Conservation (phyloP, 1,140 invertebrate species). For the Nephotettix cincticeps region DNA sequence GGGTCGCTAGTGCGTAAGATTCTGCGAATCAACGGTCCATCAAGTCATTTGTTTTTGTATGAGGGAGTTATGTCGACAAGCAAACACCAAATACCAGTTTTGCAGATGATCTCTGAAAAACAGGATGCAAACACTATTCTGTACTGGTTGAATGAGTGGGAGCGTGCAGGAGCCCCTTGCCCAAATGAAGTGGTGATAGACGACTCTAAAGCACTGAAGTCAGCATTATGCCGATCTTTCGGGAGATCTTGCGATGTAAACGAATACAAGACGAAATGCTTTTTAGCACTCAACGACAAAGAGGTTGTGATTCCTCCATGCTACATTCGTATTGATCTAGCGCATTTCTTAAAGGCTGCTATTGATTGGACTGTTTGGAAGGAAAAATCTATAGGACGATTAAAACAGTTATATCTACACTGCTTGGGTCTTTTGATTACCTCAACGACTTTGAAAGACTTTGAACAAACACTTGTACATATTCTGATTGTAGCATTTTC, state of each 20-base stretch:
- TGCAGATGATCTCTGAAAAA: conserved; percentile 21
- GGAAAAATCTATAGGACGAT: background rate
- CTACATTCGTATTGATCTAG: background rate
- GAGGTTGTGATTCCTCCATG: background rate
- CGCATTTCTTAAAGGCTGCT: conserved; percentile 10
- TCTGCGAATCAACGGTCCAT: background rate
- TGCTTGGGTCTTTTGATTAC: conserved; percentile 1
- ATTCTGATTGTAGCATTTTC: background rate
- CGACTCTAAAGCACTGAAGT: conserved; percentile 7
- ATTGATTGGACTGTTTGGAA: conserved; percentile 3
- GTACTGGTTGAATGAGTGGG: conserved; percentile 7
- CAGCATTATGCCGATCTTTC: conserved; percentile 11
- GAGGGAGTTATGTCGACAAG: background rate
- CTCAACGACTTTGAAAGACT: background rate
- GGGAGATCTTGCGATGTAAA: background rate
- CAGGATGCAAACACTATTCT: conserved; percentile 15
- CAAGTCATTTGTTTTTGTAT: conserved; percentile 13
- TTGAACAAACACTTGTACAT: background rate
- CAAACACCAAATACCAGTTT: background rate
- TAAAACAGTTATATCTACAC: conserved; percentile 6
- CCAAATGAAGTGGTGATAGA: background rate
- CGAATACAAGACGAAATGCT: background rate
- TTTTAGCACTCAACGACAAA: background rate
- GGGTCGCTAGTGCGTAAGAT: conserved; percentile 3
- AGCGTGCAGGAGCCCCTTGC: background rate